Evolutionary conservation across 2,113 vertebrate species (phyloP), one percentile per base, ranked within the genome.

Genomic region (Pristiophorus japonicus): DNA sequence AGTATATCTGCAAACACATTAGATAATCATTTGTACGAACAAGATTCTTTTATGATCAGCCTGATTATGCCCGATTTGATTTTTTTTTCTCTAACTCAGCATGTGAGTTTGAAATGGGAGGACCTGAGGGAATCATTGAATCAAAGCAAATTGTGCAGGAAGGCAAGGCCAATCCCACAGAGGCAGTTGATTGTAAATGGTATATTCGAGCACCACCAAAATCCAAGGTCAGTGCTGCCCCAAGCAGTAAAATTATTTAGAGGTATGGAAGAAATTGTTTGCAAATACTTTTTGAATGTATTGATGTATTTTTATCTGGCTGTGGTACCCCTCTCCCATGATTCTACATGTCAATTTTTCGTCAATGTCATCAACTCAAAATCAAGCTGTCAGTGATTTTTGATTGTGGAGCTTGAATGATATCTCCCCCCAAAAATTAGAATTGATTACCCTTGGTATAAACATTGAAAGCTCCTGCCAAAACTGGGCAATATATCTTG

Each of bases 171-270:
- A 98, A 97, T 95, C 98, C 98, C 95, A 97, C 98, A 0, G 99
- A 99, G 96, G 99, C 99, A 14, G 98, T 99, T 95, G 99, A 99
- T 97, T 99, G 99, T 97, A 99, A 99, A 97, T 99, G 99, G 99
- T 99, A 98, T 97, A 99, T 99, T 97, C 98, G 98, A 75, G 99
- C 99, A 45, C 98, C 99, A 65, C 99, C 99, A 0, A 97, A 98
- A 96, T 99, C 99, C 97, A 99, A 99, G 99, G 99, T 99, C 96
- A 98, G 98, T 98, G 96, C 38, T 91, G 92, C 55, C 30, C 45
- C 78, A 1, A 85, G 34, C 3, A 65, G 1, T 85, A 59, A 55
- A n/a, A 47, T 0, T 38, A 78, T 59, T 78, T 63, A 34, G 18
- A 95, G 5, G 34, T 38, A 16, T 47, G 20, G 73, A 95, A 45